Evolutionary conservation across 2,113 vertebrate species (phyloP).

Genomic region (Benitochromis conjunctus): DNA sequence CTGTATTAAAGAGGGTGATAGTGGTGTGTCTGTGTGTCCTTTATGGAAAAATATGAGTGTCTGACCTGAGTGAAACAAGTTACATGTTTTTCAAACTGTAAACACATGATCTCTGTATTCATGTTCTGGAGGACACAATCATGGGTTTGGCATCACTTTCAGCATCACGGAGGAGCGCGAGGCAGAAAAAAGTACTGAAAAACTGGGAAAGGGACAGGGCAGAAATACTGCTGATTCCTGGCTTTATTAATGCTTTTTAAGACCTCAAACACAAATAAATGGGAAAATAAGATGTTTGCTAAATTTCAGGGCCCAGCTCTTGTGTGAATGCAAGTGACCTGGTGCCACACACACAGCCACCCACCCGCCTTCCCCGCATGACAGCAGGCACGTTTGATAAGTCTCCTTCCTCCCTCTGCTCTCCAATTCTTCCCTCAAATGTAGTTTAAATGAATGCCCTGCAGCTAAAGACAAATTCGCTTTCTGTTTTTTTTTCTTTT

Average conservation of each 20-base stretch:
- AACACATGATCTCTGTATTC: background rate
- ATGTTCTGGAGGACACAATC: background rate
- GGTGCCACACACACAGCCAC: background rate
- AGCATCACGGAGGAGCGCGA: background rate
- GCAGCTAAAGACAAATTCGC: background rate
- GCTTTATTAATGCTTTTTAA: conserved; percentile 14
- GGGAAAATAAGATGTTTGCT: background rate
- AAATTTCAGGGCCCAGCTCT: background rate
- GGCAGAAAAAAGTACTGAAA: background rate
- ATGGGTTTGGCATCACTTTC: background rate
- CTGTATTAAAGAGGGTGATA: conserved; percentile 29
- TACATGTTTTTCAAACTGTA: background rate
- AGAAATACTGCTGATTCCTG: background rate
- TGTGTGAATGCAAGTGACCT: background rate
- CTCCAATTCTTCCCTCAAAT: conserved; percentile 3
- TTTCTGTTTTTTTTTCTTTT: background rate
- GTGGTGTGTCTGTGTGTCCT: background rate
- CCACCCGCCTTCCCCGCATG: background rate
- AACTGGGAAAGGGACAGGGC: background rate
- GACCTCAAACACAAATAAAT: background rate
- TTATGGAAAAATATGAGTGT: background rate
- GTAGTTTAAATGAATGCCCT: conserved; percentile 6
- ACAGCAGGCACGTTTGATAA: background rate
- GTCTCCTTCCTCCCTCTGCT: background rate
- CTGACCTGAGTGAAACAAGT: background rate